Percentiles rank a stretch among this genome's conserved stretches.
Conservation (phyloP, 92 coral and sea anemone species). For the Phenganax stokvisi region DNA sequence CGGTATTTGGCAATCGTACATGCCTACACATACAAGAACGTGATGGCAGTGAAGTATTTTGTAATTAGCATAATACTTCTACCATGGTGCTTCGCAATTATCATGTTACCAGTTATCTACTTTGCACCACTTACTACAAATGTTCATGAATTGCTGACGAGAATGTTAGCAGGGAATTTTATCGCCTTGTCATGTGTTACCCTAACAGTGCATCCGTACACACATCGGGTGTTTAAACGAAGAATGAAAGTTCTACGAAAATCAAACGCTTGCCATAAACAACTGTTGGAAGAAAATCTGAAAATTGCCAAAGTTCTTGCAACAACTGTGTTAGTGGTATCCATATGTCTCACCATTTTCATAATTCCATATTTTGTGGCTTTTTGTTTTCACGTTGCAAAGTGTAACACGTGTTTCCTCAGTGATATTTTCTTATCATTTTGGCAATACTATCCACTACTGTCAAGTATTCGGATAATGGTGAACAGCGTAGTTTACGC, state of each 20-base stretch:
- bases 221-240: slow-evolving; percentile 19
- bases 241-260: not conserved
- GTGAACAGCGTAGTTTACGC: slow-evolving; percentile 17
- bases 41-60: not conserved
- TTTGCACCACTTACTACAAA: slow-evolving; percentile 3
- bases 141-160: slow-evolving; percentile 2
- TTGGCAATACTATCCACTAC: slow-evolving; percentile 31
- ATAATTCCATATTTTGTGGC: slow-evolving; percentile 24
- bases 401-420: slow-evolving; percentile 21
- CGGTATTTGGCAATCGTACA: slow-evolving; percentile 30
- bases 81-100: slow-evolving; percentile 38
- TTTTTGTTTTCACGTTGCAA: slow-evolving; percentile 10
- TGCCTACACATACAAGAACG: slow-evolving; percentile 27
- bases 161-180: slow-evolving; percentile 19
- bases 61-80: not conserved
- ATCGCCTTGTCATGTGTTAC: slow-evolving; percentile 9
- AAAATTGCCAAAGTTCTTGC: slow-evolving; percentile 17
- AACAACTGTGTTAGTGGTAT: slow-evolving; percentile 33
- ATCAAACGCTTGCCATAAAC: not conserved
- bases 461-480: slow-evolving; percentile 16
- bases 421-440: slow-evolving; percentile 9
- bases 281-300: slow-evolving; percentile 19
- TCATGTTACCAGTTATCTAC: slow-evolving; percentile 23
- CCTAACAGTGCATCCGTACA: slow-evolving; percentile 24
- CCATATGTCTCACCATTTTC: slow-evolving; percentile 4